A percentile compares a stretch with the other conserved stretches of the same genome.
Conservation (phyloP, 2,888 invertebrate genomes). For the Drosophila hamatofila region DNA sequence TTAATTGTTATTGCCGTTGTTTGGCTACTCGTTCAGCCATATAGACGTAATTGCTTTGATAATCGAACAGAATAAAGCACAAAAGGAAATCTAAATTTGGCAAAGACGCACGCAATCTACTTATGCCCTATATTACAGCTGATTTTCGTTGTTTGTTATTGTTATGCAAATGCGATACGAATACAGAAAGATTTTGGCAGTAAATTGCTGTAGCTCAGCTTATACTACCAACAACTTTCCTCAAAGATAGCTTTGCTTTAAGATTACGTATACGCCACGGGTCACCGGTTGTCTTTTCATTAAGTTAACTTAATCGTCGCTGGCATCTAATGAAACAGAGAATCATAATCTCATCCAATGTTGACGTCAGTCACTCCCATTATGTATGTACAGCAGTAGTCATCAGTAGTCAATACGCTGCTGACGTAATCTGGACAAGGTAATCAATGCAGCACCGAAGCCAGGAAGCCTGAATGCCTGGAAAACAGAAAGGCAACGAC, state of each 20-base stretch:
- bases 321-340: slow-evolving; percentile 37
- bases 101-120: slow-evolving; percentile 59
- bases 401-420: slow-evolving; percentile 16
- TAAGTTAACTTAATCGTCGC: slow-evolving; percentile 44
- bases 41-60: slow-evolving; percentile 67
- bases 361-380: slow-evolving; percentile 33
- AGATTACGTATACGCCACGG: slow-evolving; percentile 68
- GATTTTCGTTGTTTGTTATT: slow-evolving; percentile 13
- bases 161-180: slow-evolving; percentile 15
- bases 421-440: slow-evolving; percentile 61
- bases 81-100: slow-evolving; percentile 51
- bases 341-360: slow-evolving; percentile 21
- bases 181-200: neutral
- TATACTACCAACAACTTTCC: slow-evolving; percentile 19
- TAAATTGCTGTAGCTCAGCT: slow-evolving; percentile 3
- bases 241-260: neutral
- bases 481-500: slow-evolving; percentile 39
- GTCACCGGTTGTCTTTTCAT: slow-evolving; percentile 56
- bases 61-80: slow-evolving; percentile 53
- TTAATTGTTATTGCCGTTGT: slow-evolving; percentile 55
- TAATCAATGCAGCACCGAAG: slow-evolving; percentile 54
- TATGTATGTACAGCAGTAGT: slow-evolving; percentile 1
- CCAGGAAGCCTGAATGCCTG: slow-evolving; percentile 43
- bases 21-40: slow-evolving; percentile 28
- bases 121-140: slow-evolving; percentile 13